Base-by-base conservation (phyloP, 2,888 invertebrate genomes). In the Celastrina argiolus region DNA sequence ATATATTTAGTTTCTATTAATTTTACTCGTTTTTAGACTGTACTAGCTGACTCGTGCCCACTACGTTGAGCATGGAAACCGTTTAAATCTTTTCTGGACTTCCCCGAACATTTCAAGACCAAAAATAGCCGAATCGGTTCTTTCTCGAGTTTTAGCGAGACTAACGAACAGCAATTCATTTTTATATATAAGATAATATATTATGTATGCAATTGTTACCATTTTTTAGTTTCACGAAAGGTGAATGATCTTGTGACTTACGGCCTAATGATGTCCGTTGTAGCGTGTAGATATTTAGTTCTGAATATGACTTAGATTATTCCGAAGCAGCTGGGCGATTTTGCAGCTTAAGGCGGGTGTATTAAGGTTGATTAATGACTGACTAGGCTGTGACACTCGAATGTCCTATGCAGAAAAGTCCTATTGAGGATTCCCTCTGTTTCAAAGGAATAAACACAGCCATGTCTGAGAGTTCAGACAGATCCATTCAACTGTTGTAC, bases 281-380 rank as follows among this genome's bases (percentile, higher is more conserved):
- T 31, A 58, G 51, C 51, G 3, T 14, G 56, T 28, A n/a, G 56
- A 8, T 22, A 51, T 51, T 51, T 51, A 51, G 51, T 51, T 28
- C 31, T 58, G 56, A 58, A 58, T 56, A 56, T 58, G 31, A 18
- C 56, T 58, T 58, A 58, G 56, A 58, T 58, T 31, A 31, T 58
- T 31, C n/a, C n/a, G 28, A 31, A 28, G n/a, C 28, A n/a, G 51
- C 51, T 10, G 51, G 4, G n/a, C 16, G n/a, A 28, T 1, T 31
- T 31, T 31, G 31, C n/a, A 28, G 14, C n/a, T 28, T 51, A 51
- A 51, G 22, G 51, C 22, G 5, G 18, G 10, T 1, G 22, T 18
- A 12, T 22, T 56, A 56, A 56, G 56, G 26, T 31, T 31, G 56
- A 51, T 51, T 51, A 12, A 22, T 14, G 51, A 22, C 12, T 51